Evolutionary conservation across 1,140 invertebrate genomes (phyloP).

Genomic region (Panagrolaimus sp.): DNA sequence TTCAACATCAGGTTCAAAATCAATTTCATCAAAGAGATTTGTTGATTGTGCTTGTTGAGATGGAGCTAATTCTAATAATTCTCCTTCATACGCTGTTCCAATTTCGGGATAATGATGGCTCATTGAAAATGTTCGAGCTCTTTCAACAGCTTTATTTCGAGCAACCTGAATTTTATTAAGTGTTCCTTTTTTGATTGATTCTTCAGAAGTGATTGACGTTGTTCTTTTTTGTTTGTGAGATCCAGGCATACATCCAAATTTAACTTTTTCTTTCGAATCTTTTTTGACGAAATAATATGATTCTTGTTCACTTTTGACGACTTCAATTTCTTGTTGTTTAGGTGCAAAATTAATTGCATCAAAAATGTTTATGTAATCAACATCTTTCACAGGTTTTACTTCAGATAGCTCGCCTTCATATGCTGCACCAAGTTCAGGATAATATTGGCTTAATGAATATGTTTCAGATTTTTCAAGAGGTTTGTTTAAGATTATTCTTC

Average conservation of each 20-base stretch:
- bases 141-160: background rate
- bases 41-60: background rate
- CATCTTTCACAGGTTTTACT: background rate
- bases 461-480: background rate
- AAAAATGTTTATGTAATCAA: background rate
- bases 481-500: constrained; percentile 2
- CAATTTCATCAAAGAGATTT: background rate
- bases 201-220: background rate
- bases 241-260: background rate
- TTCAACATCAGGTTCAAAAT: background rate
- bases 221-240: no score
- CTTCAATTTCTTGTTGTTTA: background rate
- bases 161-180: background rate
- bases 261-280: background rate
- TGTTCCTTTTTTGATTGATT: background rate
- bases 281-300: background rate
- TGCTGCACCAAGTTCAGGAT: background rate
- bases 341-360: constrained; percentile 2
- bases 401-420: background rate
- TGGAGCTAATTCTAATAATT: background rate
- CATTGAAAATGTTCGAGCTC: background rate
- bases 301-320: background rate
- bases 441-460: background rate
- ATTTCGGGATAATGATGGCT: background rate
- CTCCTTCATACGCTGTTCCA: background rate